These are phyloP conservation scores for Dermatemys mawii DNA, from an alignment of 2,113 vertebrate species.

Conservation along the genomic window DNA sequence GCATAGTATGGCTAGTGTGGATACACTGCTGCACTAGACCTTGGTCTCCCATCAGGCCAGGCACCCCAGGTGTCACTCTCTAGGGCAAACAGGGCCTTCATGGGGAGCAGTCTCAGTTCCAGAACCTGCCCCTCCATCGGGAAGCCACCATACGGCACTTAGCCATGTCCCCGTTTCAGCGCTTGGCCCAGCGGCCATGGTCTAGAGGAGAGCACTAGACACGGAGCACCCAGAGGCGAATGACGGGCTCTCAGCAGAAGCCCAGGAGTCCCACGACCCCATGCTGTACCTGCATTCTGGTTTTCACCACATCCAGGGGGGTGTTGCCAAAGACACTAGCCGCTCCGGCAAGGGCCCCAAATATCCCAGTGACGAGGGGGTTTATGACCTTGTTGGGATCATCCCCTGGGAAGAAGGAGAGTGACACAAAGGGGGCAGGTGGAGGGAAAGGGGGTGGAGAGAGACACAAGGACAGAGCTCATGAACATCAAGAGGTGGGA, in stretches of 20 bases:
- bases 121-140: not conserved
- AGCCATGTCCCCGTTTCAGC: not conserved
- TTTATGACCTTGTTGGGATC: constrained; percentile 88
- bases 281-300: constrained; percentile 90
- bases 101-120: not conserved
- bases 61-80: not conserved
- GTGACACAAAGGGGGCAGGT: not conserved
- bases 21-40: too few species aligned
- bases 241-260: too few species aligned
- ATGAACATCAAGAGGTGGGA: not conserved
- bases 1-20: not conserved
- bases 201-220: not conserved
- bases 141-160: not conserved
- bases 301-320: constrained; percentile 95
- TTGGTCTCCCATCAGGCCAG: not conserved
- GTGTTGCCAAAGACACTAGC: constrained; percentile 98
- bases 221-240: not conserved
- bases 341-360: constrained; percentile 90
- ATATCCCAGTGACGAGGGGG: constrained; percentile 87
- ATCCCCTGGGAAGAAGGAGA: constrained; percentile 79
- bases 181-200: too few species aligned
- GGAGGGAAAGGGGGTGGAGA: not conserved
- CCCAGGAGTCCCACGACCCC: not conserved
- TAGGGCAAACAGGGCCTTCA: not conserved
- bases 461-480: not conserved